Evolutionary conservation across 2,113 vertebrate species (phyloP).

Genomic region (Glaucomys volans): DNA sequence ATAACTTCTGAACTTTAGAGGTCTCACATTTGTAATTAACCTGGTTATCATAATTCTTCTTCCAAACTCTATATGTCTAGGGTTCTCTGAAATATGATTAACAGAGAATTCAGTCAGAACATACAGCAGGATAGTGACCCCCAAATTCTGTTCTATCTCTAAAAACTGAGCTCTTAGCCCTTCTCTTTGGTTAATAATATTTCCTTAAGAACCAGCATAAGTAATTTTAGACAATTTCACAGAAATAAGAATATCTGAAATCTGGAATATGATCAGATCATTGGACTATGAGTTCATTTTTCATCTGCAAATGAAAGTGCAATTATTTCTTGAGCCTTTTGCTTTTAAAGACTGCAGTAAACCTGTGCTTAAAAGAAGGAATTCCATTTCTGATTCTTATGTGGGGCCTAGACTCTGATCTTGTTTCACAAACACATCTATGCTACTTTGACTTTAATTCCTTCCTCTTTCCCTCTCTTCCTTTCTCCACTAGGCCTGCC

Average conservation of each 20-base stretch:
- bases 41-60: slow-evolving; percentile 1
- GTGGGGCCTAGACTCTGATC: not conserved
- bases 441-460: not conserved
- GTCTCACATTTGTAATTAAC: not conserved
- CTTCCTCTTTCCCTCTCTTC: not conserved
- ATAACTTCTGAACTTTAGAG: not conserved
- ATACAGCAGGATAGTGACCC: not conserved
- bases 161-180: not conserved
- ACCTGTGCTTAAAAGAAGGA: not conserved
- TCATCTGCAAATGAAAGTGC: not conserved
- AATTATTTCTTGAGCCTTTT: not conserved
- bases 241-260: not conserved
- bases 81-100: not conserved
- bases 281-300: not conserved
- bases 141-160: not conserved
- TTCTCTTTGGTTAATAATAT: slow-evolving; percentile 36
- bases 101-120: not conserved
- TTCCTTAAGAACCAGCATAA: slow-evolving; percentile 18
- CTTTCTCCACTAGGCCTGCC: not conserved
- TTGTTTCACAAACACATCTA: not conserved
- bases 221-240: not conserved
- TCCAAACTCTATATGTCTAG: not conserved
- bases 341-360: not conserved
- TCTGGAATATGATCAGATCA: not conserved
- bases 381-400: not conserved